Percentiles rank a stretch among this genome's conserved stretches.
Conservation (phyloP, 2,888 invertebrate species). For the Perdita meconis region DNA sequence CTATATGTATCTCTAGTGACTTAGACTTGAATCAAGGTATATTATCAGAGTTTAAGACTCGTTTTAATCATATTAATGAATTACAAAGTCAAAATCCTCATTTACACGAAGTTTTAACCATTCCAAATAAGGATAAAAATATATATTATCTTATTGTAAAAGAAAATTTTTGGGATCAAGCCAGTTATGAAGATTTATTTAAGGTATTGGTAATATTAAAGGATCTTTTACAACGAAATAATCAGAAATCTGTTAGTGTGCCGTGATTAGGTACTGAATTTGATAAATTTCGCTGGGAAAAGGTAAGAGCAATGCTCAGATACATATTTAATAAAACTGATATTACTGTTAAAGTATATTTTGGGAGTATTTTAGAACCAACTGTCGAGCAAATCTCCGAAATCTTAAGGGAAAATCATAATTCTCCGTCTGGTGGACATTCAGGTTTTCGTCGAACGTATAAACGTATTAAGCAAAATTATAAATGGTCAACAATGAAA, state of each 20-base stretch:
- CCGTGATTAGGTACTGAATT: neutral
- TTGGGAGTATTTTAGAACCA: neutral
- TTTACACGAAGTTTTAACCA: too few species aligned
- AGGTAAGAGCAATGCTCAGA: slow-evolving; percentile 2
- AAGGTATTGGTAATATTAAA: neutral
- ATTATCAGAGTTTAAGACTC: too few species aligned
- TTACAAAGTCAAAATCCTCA: neutral
- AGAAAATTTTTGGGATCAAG: neutral
- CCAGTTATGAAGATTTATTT: neutral
- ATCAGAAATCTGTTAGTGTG: neutral
- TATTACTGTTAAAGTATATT: slow-evolving; percentile 1
- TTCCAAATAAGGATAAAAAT: neutral
- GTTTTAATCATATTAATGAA: neutral
- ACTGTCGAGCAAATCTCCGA: neutral
- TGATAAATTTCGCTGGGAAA: slow-evolving; percentile 1
- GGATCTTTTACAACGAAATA: neutral
- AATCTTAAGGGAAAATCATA: slow-evolving; percentile 43
- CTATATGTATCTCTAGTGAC: neutral
- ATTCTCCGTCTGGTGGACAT: slow-evolving; percentile 48
- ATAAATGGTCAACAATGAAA: slow-evolving; percentile 6
- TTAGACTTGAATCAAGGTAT: too few species aligned
- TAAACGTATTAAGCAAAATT: slow-evolving; percentile 4
- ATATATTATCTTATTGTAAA: neutral
- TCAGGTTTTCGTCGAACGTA: slow-evolving; percentile 46
- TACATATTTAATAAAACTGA: neutral